These are phyloP conservation scores for Drosophila lutescens DNA, from an alignment of 2,888 invertebrate species.

Conservation along the genomic window DNA sequence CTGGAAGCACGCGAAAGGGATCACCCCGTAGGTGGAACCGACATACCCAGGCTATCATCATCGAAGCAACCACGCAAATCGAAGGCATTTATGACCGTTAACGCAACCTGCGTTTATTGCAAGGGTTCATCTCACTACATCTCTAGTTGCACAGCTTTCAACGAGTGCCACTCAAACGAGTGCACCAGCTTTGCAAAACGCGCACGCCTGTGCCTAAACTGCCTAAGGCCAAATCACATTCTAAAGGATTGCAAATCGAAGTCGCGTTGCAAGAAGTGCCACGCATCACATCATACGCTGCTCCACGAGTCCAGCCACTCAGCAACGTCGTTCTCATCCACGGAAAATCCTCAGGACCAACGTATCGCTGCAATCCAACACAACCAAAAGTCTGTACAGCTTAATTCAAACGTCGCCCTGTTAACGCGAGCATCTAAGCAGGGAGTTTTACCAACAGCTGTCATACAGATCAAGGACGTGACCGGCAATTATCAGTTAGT, in stretches of 20 bases:
- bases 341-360: neutral
- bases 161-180: neutral
- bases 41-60: conserved; percentile 1
- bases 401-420: conserved; percentile 1
- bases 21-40: conserved; percentile 1
- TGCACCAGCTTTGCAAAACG: conserved; percentile 1
- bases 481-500: no score
- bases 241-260: neutral
- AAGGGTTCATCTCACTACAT: neutral
- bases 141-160: neutral
- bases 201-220: no score
- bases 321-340: neutral
- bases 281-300: neutral
- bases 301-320: neutral
- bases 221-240: no score
- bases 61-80: neutral
- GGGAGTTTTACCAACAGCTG: no score
- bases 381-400: neutral
- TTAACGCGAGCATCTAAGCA: neutral
- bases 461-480: no score
- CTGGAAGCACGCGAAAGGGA: conserved; percentile 1
- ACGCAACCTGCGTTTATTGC: neutral
- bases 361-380: neutral
- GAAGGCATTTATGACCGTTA: neutral
- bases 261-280: neutral